Evolutionary conservation across 2,888 invertebrate species (phyloP).

Genomic region (Chironomus riparius): DNA sequence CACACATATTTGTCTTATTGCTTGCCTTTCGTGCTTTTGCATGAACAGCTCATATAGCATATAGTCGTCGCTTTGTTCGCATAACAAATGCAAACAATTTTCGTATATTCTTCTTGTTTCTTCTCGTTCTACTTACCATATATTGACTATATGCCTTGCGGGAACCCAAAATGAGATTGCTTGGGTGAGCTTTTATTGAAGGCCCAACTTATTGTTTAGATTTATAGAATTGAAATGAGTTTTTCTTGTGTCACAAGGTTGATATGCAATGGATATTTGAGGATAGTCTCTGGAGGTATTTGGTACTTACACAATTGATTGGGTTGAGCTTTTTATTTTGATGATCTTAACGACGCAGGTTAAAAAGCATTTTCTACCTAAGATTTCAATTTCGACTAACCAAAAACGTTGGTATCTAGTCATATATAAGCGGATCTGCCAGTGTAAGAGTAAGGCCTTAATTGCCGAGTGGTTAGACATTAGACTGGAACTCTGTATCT

Average conservation of each 20-base stretch:
- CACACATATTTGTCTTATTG: background rate
- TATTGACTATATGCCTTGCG: background rate
- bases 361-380: too few relatives aligned
- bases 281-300: too few relatives aligned
- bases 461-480: too few relatives aligned
- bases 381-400: too few relatives aligned
- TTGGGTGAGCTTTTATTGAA: background rate
- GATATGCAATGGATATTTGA: background rate
- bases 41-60: background rate
- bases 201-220: conserved; percentile 11
- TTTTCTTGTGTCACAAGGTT: background rate
- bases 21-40: background rate
- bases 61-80: background rate
- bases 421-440: too few relatives aligned
- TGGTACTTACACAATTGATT: too few relatives aligned
- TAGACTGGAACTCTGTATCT: too few relatives aligned
- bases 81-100: background rate
- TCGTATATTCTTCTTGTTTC: background rate
- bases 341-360: too few relatives aligned
- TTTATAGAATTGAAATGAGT: conserved; percentile 17
- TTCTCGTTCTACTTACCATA: background rate
- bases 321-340: too few relatives aligned
- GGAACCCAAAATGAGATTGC: background rate
- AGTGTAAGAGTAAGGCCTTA: too few relatives aligned
- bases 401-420: too few relatives aligned